Percentiles rank a stretch among this genome's conserved stretches.
phyloP scores from a whole-genome alignment of 2,888 invertebrate species.

The Monoplex corrugatus region DNA sequence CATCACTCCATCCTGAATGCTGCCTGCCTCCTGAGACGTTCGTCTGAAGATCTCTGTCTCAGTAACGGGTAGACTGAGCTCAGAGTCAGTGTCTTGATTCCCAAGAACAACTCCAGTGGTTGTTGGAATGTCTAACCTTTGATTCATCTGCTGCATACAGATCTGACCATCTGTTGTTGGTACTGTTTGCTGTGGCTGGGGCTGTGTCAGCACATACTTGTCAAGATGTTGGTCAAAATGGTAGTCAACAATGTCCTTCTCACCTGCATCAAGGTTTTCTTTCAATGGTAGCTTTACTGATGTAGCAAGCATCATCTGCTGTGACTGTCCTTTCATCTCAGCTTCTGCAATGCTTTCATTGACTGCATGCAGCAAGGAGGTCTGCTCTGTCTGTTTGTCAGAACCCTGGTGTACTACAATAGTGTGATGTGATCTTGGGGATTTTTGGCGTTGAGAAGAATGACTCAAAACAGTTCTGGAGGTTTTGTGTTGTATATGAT shows the following conservation, averaged over 20 bases:
- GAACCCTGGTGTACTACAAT: background rate
- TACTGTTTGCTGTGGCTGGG: background rate
- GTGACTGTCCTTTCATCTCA: slow-evolving; percentile 18
- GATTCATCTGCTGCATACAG: background rate
- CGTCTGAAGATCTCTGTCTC: background rate
- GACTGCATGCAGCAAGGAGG: slow-evolving; percentile 27
- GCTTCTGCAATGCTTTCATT: background rate
- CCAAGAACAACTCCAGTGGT: background rate
- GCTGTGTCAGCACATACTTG: slow-evolving; percentile 3
- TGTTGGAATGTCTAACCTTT: background rate
- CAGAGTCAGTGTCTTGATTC: background rate
- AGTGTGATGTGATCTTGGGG: background rate
- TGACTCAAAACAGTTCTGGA: background rate
- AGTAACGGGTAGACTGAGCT: slow-evolving; percentile 28
- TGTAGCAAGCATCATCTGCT: background rate
- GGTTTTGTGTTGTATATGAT: background rate
- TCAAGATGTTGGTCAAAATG: slow-evolving; percentile 19
- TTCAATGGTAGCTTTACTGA: background rate
- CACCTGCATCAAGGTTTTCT: background rate
- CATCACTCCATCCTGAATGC: background rate
- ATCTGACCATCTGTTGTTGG: background rate
- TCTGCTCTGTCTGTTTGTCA: slow-evolving; percentile 5
- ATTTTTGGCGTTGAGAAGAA: background rate
- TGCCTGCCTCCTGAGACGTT: background rate
- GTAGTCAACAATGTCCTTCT: background rate